These are phyloP conservation scores for Lophotis ruficrista DNA, from an alignment of 2,113 vertebrate genomes.

Conservation along the genomic window DNA sequence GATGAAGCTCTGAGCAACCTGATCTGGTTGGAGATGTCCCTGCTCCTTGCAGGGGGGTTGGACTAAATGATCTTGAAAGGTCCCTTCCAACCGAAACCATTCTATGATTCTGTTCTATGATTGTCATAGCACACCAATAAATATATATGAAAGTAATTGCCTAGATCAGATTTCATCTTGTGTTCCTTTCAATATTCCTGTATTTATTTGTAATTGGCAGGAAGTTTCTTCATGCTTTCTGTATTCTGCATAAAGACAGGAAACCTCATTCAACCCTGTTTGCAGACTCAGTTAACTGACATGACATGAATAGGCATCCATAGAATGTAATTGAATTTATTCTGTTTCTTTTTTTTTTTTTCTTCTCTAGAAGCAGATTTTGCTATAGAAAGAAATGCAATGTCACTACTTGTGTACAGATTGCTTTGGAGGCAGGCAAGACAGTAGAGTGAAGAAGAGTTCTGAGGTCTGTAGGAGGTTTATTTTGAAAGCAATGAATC, in stretches of 20 bases:
- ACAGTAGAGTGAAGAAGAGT: not conserved
- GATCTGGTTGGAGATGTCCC: no score
- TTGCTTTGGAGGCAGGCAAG: not conserved
- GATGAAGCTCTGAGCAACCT: no score
- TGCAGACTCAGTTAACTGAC: not conserved
- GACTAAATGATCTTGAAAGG: no score
- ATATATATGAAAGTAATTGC: not conserved
- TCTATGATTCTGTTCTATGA: no score
- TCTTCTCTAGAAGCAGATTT: not conserved
- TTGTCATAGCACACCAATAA: not conserved
- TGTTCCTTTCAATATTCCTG: not conserved
- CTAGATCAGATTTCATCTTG: not conserved
- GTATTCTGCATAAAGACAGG: not conserved
- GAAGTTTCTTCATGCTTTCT: not conserved
- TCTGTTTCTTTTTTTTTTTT: not conserved
- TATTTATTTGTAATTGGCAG: not conserved
- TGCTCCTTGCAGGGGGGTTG: no score
- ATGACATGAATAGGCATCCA: not conserved
- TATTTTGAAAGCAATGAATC: not conserved
- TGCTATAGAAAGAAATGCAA: not conserved
- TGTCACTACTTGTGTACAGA: not conserved
- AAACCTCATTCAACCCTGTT: not conserved
- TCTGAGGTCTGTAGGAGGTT: not conserved
- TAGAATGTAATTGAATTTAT: not conserved
- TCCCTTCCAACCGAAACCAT: no score